A percentile compares a stretch with the other conserved stretches of the same genome.
phyloP scores from a whole-genome alignment of 2,888 invertebrate genomes.

The Harmothoe impar region DNA sequence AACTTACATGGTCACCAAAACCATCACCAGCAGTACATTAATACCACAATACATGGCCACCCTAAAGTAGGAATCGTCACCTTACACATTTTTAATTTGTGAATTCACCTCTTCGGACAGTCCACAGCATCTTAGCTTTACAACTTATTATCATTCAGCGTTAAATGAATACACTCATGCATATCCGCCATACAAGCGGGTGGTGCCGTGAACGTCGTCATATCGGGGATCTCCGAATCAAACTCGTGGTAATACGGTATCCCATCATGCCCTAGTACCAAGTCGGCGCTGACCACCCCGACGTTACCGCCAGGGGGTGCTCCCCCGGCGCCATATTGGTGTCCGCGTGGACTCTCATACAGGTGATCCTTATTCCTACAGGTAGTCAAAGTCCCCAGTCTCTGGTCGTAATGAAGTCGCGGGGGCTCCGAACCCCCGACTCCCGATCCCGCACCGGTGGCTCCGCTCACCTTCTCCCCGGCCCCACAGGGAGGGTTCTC shows the following conservation, averaged over 20 bases:
- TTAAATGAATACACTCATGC: conserved; percentile 51
- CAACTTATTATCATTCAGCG: conserved; percentile 44
- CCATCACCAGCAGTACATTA: too few species aligned
- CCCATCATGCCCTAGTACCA: not conserved
- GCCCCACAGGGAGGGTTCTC: not conserved
- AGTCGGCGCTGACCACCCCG: not conserved
- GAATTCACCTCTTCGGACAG: too few species aligned
- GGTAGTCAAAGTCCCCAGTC: conserved; percentile 33
- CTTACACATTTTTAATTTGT: too few species aligned
- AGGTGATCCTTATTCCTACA: conserved; percentile 47
- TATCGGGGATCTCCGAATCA: conserved; percentile 30
- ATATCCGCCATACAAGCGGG: not conserved
- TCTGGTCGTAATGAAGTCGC: conserved; percentile 41
- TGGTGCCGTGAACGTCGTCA: conserved; percentile 28
- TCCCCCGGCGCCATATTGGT: not conserved
- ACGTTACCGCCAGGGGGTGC: not conserved
- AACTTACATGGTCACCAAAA: too few species aligned
- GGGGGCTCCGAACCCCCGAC: not conserved
- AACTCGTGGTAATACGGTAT: conserved; percentile 54
- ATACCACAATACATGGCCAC: too few species aligned
- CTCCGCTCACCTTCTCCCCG: not conserved
- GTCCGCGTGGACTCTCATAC: conserved; percentile 15
- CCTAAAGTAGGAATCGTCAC: too few species aligned
- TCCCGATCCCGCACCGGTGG: not conserved
- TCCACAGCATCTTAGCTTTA: not conserved